Conservation (phyloP, 2,797 vertebrate genomes). For the Pipistrellus kuhlii region DNA sequence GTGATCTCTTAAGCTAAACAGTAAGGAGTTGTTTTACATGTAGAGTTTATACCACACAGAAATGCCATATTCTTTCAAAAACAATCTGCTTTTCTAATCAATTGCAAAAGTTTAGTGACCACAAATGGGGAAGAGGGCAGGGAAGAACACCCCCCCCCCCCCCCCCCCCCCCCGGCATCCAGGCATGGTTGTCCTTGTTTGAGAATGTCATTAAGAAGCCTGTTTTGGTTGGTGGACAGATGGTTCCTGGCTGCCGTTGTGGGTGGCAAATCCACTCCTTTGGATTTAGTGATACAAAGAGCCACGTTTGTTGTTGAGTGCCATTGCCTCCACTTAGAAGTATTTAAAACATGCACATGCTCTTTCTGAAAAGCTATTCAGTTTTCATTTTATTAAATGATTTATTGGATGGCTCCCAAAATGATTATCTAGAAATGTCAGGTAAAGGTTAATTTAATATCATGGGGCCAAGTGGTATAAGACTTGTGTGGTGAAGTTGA, state of each 20-base stretch:
- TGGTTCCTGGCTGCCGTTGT: background rate
- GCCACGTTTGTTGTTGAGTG: slow-evolving; percentile 56
- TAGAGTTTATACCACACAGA: background rate
- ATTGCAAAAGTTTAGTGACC: background rate
- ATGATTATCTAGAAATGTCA: slow-evolving; percentile 82
- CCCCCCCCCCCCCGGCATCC: background rate
- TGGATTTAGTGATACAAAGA: slow-evolving; percentile 56
- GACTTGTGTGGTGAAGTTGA: slow-evolving; percentile 65
- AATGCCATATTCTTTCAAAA: slow-evolving; percentile 22
- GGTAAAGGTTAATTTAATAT: slow-evolving; percentile 84
- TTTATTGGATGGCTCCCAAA: slow-evolving; percentile 76
- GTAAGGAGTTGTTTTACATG: background rate
- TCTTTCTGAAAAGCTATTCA: slow-evolving; percentile 71
- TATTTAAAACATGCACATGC: slow-evolving; percentile 64
- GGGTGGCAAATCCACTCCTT: background rate
- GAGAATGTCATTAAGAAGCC: slow-evolving; percentile 44
- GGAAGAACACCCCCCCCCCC: background rate
- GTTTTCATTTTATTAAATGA: slow-evolving; percentile 84
- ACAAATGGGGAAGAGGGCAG: background rate
- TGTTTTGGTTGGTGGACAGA: background rate
- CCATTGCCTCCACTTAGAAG: slow-evolving; percentile 27
- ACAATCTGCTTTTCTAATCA: background rate
- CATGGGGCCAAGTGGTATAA: slow-evolving; percentile 52
- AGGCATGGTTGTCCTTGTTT: slow-evolving; percentile 9
- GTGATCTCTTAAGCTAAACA: background rate